Percentiles rank a stretch among this genome's conserved stretches.
phyloP scores from a whole-genome alignment of 2,113 vertebrate genomes.

The Zosterops hypoxanthus region DNA sequence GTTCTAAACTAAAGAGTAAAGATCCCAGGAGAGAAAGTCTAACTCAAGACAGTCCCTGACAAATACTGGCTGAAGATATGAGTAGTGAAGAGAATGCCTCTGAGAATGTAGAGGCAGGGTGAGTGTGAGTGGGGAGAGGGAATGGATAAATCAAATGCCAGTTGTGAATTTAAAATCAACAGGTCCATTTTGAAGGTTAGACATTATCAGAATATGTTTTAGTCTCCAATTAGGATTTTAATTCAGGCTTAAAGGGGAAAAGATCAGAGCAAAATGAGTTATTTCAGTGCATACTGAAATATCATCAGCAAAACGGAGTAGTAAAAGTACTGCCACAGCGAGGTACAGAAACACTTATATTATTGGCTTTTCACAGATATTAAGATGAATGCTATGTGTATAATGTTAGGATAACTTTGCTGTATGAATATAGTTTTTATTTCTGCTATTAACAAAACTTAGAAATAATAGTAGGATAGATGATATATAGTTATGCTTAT shows the following conservation, averaged over 20 bases:
- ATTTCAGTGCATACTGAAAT: not conserved
- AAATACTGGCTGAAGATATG: not conserved
- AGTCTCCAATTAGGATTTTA: not conserved
- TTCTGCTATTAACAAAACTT: not conserved
- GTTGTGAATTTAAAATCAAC: not conserved
- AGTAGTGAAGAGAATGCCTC: not conserved
- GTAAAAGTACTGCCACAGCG: not conserved
- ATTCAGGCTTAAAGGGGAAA: not conserved
- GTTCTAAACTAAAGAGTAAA: not conserved
- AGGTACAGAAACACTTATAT: not conserved
- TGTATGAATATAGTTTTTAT: not conserved
- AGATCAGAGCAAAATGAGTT: not conserved
- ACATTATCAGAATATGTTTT: not conserved
- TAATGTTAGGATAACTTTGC: not conserved
- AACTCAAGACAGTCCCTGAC: not conserved
- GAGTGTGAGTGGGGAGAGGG: not conserved
- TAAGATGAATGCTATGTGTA: not conserved
- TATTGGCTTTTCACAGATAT: not conserved
- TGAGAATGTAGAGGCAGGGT: not conserved
- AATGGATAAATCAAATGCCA: not conserved
- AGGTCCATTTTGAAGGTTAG: not conserved
- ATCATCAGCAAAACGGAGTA: not conserved
- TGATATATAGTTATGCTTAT: not conserved
- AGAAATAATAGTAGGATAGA: not conserved
- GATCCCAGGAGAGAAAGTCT: not conserved